Evolutionary conservation across 2,797 vertebrate species (phyloP), one percentile per base, ranked within the genome.

Genomic region (Astyanax mexicanus): DNA sequence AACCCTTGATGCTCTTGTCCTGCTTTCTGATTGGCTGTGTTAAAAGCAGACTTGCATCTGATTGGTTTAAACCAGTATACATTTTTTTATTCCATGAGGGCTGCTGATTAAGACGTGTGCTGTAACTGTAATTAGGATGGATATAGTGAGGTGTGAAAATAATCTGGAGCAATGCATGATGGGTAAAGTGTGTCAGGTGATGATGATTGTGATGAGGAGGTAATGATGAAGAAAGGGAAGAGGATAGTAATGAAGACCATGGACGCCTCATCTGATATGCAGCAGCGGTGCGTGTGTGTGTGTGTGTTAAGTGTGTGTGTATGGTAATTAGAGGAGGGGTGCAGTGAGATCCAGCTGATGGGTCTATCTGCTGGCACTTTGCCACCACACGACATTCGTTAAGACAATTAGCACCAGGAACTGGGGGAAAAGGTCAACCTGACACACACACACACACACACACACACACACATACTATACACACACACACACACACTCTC

Each of bases 341-440:
- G 51, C 52, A 47, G 47, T 15, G 19, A 19, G 64, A 67, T 52
- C 64, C 75, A 73, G 76, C 78, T 86, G 83, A 82, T 70, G 12
- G 45, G 82, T 83, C 89, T 82, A 89, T 88, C 81, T 11, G 66
- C 66, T 92, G 90, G 89, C 89, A 67, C 44, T 25, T 78, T 75
- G 88, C 91, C 91, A 92, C 69, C 35, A 75, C 88, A 88, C 84
- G 75, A 78, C 87, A 85, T 87, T 87, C 81, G 73, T 91, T 90
- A 86, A 85, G 79, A 86, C 90, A 92, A 91, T 93, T 92, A 92
- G 80, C 83, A 79, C 79, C 83, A 85, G 86, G 82, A 83, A 64
- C 78, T 21, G 78, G 81, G 85, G 84, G 82, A 74, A 78, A 82
- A 79, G 76, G 74, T 77, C 74, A 77, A 47, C 51, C 80, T 78